Base-by-base conservation (phyloP, 2,113 vertebrate species). In the Sciurus niger region DNA sequence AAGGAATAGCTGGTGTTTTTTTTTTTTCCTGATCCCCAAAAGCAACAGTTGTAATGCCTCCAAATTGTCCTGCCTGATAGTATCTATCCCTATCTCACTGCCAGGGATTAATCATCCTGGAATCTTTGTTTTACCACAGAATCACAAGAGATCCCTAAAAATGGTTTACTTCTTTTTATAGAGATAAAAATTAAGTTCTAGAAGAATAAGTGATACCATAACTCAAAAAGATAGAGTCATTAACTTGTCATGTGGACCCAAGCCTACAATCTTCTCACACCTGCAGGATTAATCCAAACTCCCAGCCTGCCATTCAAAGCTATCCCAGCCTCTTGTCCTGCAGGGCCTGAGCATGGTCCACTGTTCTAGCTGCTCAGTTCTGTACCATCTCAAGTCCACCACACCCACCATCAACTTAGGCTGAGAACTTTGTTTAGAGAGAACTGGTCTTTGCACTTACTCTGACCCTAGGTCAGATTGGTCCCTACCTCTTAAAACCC, bases 51-150 rank as follows among this genome's bases (percentile, higher is more conserved):
- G n/a, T 14, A 83, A 48, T 83, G 32, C 5, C 24, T 83, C 18
- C 22, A 77, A 43, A 12, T 18, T 78, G 34, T 16, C 82, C 53
- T n/a, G 2, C 8, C n/a, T 87, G 28, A 10, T 86, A 65, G 20
- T 73, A 11, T 37, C 82, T 79, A 37, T 70, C 37, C 14, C 2
- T 51, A 22, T 84, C 67, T 58, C 22, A 68, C 0, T 46, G 55
- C 2, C 22, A 30, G 6, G 58, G 13, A 58, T 76, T 55, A 91
- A 89, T 65, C 34, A 80, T 20, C 37, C 7, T 73, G 34, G 40
- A 80, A 84, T 40, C 88, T 90, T 48, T 65, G 43, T 94, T 87
- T 87, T 78, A 93, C 65, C 73, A 60, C 16, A 85, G 37, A 88
- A 76, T 51, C 32, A 76, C 32, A 96, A 87, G 37, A 43, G 40